Percentiles rank a stretch among this genome's conserved stretches.
phyloP scores from a whole-genome alignment of 2,797 vertebrate species.

The Schizothorax lantsangensis region DNA sequence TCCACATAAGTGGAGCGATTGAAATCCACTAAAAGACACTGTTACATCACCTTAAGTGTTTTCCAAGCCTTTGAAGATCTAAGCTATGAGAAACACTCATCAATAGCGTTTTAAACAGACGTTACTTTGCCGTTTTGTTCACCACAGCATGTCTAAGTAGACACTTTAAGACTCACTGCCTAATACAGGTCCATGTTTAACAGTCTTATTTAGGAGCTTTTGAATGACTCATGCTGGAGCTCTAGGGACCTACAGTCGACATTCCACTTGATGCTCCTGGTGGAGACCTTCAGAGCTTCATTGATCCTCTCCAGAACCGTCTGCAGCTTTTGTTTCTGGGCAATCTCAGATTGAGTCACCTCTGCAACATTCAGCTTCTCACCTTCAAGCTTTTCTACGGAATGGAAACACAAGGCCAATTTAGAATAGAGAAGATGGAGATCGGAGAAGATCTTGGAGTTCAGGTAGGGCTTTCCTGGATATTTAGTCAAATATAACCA shows the following conservation, averaged over 20 bases:
- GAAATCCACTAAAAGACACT: slow-evolving; percentile 49
- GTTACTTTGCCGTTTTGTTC: slow-evolving; percentile 7
- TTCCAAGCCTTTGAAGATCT: slow-evolving; percentile 45
- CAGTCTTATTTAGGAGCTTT: neutral
- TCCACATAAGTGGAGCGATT: slow-evolving; percentile 55
- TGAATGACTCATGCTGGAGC: neutral
- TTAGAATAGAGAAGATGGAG: neutral
- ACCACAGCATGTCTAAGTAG: slow-evolving; percentile 24
- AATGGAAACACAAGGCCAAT: neutral
- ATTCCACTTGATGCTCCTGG: slow-evolving; percentile 95
- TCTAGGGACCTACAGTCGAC: slow-evolving; percentile 88
- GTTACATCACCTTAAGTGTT: slow-evolving; percentile 55
- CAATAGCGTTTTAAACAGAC: slow-evolving; percentile 1
- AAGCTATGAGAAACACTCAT: slow-evolving; percentile 5
- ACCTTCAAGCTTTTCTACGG: slow-evolving; percentile 92
- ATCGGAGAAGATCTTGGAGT: neutral
- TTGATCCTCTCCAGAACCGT: slow-evolving; percentile 97
- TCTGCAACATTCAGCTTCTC: slow-evolving; percentile 97
- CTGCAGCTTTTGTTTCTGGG: slow-evolving; percentile 98
- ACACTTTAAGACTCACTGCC: slow-evolving; percentile 9
- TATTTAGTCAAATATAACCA: neutral
- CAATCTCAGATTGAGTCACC: slow-evolving; percentile 98
- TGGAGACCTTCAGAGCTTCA: slow-evolving; percentile 91
- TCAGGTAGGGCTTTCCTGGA: neutral
- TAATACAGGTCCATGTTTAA: slow-evolving; percentile 4